Evolutionary conservation across 2,888 invertebrate genomes (phyloP).

Genomic region (Druceiella hillmani): DNA sequence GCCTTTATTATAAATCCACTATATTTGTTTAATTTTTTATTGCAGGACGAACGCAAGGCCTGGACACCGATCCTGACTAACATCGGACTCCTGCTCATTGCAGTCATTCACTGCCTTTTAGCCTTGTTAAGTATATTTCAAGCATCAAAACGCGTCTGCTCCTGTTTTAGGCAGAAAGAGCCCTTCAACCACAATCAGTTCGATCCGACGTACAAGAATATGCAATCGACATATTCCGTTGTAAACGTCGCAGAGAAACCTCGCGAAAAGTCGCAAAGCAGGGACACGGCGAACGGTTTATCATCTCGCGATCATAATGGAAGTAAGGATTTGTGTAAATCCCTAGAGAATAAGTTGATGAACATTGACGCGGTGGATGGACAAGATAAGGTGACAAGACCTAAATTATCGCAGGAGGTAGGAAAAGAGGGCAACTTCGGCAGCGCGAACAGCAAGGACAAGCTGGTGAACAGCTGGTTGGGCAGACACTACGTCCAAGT

Average conservation of each 20-base stretch:
- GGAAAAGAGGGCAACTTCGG: constrained; percentile 37
- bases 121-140: constrained; percentile 50
- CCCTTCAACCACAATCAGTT: constrained; percentile 50
- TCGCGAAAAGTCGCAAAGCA: constrained; percentile 29
- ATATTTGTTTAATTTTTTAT: too few relatives aligned
- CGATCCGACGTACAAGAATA: constrained; percentile 36
- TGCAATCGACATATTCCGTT: constrained; percentile 32
- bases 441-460: constrained; percentile 50
- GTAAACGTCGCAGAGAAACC: constrained; percentile 37
- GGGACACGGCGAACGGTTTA: constrained; percentile 30
- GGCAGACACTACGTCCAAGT: constrained; percentile 37
- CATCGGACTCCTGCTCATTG: constrained; percentile 55
- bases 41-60: constrained; percentile 48
- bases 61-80: constrained; percentile 60
- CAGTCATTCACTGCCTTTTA: constrained; percentile 52
- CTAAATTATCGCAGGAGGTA: constrained; percentile 10
- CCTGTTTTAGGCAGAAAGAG: constrained; percentile 49
- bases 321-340: constrained; percentile 37
- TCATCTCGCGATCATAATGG: too few relatives aligned
- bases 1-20: too few relatives aligned
- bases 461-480: constrained; percentile 53
- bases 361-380: constrained; percentile 35
- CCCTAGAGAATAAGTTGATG: constrained; percentile 41
- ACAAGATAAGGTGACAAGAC: constrained; percentile 30
- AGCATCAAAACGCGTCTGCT: constrained; percentile 49